Evolutionary conservation across 2,113 vertebrate species (phyloP), one percentile per base, ranked within the genome.

Genomic region (Eira barbara): DNA sequence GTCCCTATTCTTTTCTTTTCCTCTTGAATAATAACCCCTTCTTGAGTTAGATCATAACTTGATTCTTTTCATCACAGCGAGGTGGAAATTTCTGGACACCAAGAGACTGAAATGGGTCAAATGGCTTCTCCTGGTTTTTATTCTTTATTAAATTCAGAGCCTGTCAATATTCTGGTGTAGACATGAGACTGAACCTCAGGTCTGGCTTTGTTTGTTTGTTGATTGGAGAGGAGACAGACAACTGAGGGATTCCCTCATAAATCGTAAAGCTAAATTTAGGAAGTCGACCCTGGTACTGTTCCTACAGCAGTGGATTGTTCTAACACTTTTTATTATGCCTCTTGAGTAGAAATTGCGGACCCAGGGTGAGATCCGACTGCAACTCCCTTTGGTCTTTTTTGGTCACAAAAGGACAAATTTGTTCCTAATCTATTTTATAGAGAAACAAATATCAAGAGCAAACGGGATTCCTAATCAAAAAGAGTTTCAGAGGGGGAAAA

Each of bases 61-160:
- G 49, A 61, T 80, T 86, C 79, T 96, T 94, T 97, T 92, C 83
- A 31, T 90, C 47, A 34, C 39, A 15, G 45, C 63, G 71, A 89
- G 34, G 91, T 95, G 82, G 45, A 83, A 80, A 92, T 87, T 95
- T 97, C 87, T 81, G 69, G 80, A 94, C 18, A 97, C n/a, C 14
- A 39, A 92, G n/a, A 69, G 63, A 25, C 91, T 81, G 59, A 97
- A 73, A 91, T 74, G 52, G 65, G 47, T 94, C 92, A 91, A 59
- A 76, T n/a, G 10, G 9, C 87, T 95, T 94, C 94, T 92, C 14
- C 4, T 27, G 79, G 74, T n/a, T 67, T 89, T 95, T 90, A 82
- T 76, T 87, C 27, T 29, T 59, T 90, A 39, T 87, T 82, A 86
- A 86, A 82, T 31, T 45, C 52, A 88, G 65, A 96, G 13, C 47